Evolutionary conservation across 2,113 vertebrate species (phyloP).

Genomic region (Scortum barcoo): DNA sequence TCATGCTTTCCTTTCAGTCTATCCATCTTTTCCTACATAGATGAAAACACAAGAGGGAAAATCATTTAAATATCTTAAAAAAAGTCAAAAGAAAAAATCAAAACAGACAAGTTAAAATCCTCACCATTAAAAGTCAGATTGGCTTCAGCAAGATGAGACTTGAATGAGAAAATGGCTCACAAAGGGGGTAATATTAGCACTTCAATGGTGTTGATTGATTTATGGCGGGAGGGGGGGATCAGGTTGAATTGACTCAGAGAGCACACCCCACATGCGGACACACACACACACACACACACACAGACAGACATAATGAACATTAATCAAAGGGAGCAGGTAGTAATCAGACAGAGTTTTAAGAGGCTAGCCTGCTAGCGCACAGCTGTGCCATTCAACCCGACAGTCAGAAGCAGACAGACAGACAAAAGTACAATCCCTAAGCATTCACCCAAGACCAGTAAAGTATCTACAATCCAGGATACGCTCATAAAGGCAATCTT

Average conservation of each 20-base stretch:
- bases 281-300: slow-evolving; percentile 28
- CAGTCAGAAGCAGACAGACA: slow-evolving; percentile 50
- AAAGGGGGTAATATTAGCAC: slow-evolving; percentile 68
- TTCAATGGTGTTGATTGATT: slow-evolving; percentile 79
- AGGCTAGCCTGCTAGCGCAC: slow-evolving; percentile 58
- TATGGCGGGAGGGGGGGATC: slow-evolving; percentile 41
- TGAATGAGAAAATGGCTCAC: slow-evolving; percentile 63
- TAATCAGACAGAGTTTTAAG: slow-evolving; percentile 72
- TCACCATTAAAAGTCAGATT: slow-evolving; percentile 55
- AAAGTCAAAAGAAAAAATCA: slow-evolving; percentile 25
- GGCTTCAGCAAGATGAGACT: slow-evolving; percentile 64
- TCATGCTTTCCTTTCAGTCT: background rate
- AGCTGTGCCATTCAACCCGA: slow-evolving; percentile 72
- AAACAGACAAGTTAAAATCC: slow-evolving; percentile 58
- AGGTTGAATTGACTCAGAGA: slow-evolving; percentile 55
- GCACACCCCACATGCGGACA: too few relatives aligned
- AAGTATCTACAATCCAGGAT: slow-evolving; percentile 21
- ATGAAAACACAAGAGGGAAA: slow-evolving; percentile 17
- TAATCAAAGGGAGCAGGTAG: slow-evolving; percentile 76
- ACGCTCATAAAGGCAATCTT: slow-evolving; percentile 11
- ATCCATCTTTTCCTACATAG: background rate
- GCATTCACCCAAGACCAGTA: slow-evolving; percentile 17
- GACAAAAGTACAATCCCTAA: slow-evolving; percentile 53
- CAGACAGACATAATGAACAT: slow-evolving; percentile 60
- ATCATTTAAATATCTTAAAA: slow-evolving; percentile 35